Conservation (phyloP, 2,113 vertebrate genomes). For the Hystrix brachyura region DNA sequence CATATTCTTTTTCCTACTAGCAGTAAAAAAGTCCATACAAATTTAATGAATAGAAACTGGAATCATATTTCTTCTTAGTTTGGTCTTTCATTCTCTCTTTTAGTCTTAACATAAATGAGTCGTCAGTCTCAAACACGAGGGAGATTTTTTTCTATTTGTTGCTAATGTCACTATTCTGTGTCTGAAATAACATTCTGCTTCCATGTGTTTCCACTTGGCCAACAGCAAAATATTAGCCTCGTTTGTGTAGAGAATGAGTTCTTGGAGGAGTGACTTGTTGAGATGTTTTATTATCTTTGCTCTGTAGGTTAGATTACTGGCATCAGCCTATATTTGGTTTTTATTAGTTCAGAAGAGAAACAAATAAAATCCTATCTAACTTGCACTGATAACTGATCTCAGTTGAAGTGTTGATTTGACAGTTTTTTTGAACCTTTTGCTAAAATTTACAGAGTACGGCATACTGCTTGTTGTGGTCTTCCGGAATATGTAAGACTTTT, state of each 20-base stretch:
- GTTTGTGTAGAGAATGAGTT: background rate
- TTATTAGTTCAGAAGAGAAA: constrained; percentile 23
- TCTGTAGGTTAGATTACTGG: background rate
- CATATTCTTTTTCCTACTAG: background rate
- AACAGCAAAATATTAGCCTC: background rate
- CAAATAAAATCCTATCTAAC: background rate
- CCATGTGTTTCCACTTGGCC: background rate
- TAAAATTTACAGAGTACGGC: background rate
- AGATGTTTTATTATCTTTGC: background rate
- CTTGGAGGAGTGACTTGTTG: background rate
- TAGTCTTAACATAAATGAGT: constrained; percentile 68
- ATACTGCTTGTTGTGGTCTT: background rate
- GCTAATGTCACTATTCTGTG: constrained; percentile 35
- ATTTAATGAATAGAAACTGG: constrained; percentile 76
- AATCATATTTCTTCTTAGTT: constrained; percentile 69
- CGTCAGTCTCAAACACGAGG: background rate
- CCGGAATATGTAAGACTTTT: background rate
- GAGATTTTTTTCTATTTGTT: background rate
- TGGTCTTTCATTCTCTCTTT: constrained; percentile 53
- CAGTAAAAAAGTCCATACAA: constrained; percentile 70
- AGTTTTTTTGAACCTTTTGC: constrained; percentile 15
- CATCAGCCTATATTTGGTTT: background rate
- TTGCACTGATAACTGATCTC: constrained; percentile 31
- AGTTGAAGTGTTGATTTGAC: background rate
- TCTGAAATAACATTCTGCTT: constrained; percentile 44